Evolutionary conservation across 1,140 invertebrate genomes (phyloP).

Genomic region (Eumaeus atala): DNA sequence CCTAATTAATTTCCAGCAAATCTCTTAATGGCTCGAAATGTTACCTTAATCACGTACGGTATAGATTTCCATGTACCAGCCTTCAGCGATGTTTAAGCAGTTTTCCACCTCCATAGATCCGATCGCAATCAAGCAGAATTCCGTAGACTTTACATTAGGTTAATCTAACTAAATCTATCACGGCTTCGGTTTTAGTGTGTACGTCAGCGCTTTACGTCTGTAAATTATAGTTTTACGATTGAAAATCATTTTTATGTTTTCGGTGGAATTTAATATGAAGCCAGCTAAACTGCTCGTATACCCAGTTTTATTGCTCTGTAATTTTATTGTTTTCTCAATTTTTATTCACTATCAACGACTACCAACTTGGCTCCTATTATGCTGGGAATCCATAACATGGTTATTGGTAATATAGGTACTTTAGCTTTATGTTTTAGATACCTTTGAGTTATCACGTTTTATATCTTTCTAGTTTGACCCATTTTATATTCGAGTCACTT

Average conservation of each 20-base stretch:
- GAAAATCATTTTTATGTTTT: conserved; percentile 74
- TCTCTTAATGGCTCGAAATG: too few species aligned
- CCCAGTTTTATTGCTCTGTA: conserved; percentile 69
- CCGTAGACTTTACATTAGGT: conserved; percentile 26
- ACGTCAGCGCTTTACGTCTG: conserved; percentile 71
- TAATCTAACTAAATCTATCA: conserved; percentile 20
- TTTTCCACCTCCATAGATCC: conserved; percentile 21
- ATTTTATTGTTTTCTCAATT: conserved; percentile 74
- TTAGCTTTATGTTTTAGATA: too few species aligned
- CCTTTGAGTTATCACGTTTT: too few species aligned
- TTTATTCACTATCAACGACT: conserved; percentile 71
- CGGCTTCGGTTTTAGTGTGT: conserved; percentile 47
- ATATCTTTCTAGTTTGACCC: too few species aligned
- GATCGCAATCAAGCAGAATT: conserved; percentile 27
- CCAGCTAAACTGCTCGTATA: conserved; percentile 65
- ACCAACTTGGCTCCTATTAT: conserved; percentile 12
- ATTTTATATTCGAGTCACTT: too few species aligned
- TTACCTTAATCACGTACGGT: too few species aligned
- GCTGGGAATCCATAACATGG: conserved; percentile 5
- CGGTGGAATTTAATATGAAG: conserved; percentile 71
- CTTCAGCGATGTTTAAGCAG: conserved; percentile 5
- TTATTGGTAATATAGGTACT: too few species aligned
- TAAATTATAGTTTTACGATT: conserved; percentile 74
- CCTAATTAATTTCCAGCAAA: too few species aligned
- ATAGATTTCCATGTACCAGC: conserved; percentile 13